Evolutionary conservation across 2,797 vertebrate genomes (phyloP), one percentile per base, ranked within the genome.

Genomic region (Anolis apletophallus): DNA sequence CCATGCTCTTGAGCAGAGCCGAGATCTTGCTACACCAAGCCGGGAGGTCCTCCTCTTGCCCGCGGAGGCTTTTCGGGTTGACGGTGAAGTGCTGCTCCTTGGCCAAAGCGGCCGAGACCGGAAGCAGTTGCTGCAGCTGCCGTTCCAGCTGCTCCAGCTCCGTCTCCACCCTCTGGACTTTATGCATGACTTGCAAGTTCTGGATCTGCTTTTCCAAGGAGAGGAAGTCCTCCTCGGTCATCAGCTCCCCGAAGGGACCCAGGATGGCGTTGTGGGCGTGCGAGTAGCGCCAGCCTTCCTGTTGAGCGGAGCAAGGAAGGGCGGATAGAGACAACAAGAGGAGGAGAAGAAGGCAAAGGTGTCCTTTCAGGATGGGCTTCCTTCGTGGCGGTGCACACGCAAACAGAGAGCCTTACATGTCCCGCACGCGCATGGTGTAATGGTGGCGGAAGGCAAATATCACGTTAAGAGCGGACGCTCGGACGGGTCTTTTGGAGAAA

Each of bases 191-290:
- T 92, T 98, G 98, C 82, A 99, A 97, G 94, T 98, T 99, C 94
- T 99, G 98, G 78, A 99, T 98, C 94, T 98, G 98, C 96, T 97
- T 97, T 94, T 99, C 98, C 90, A 99, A 97, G 87, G 96, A 97
- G 88, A 97, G 96, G 80, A 99, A 93, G 91, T 99, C 99, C 7
- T 96, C 96, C 93, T 99, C 98, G 1, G 97, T 97, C 98, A 99
- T 98, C 89, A 97, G 97, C 92, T 99, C 98, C 76, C 99, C 97
- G 71, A 99, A 97, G 72, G 98, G 97, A 89, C 98, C 98, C 94
- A 97, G 96, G 87, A 98, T 97, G 94, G 96, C 98, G 93, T 98
- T 96, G 93, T 96, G 96, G 85, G 95, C 68, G 2, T 95, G 96
- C 83, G 97, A 98, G 96, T 98, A 97, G 92, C 95, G 97, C 98